These are phyloP conservation scores for Hyles vespertilio DNA, from an alignment of 1,140 invertebrate species.

Conservation along the genomic window DNA sequence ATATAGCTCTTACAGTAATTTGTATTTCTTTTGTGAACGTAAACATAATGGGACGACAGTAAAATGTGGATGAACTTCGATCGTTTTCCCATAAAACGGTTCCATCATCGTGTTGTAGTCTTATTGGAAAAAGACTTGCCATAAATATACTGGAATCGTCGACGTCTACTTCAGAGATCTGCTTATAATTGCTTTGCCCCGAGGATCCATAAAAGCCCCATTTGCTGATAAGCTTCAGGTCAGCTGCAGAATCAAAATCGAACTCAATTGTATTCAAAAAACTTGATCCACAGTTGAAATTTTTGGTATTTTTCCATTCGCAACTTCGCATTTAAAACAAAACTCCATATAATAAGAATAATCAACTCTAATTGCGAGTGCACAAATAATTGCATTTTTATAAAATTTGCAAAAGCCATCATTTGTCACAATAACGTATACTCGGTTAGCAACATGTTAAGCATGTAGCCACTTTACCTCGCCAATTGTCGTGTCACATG, in stretches of 20 bases:
- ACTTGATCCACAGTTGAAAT: too few species aligned
- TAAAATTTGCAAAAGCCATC: too few species aligned
- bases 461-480: slow-evolving; percentile 34
- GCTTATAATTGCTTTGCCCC: slow-evolving; percentile 11
- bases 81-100: slow-evolving; percentile 12
- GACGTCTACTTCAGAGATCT: slow-evolving; percentile 6
- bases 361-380: too few species aligned
- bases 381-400: too few species aligned
- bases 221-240: slow-evolving; percentile 9
- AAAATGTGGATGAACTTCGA: slow-evolving; percentile 7
- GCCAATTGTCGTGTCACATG: slow-evolving; percentile 25
- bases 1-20: slow-evolving; percentile 7
- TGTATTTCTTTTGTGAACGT: slow-evolving; percentile 10
- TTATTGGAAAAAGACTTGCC: slow-evolving; percentile 12
- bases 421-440: too few species aligned
- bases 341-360: too few species aligned
- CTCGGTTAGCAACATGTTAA: too few species aligned
- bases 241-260: slow-evolving; percentile 4
- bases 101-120: slow-evolving; percentile 10
- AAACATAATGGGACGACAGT: slow-evolving; percentile 8
- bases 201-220: slow-evolving; percentile 10
- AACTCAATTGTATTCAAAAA: slow-evolving; percentile 5
- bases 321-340: too few species aligned
- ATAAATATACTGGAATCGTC: slow-evolving; percentile 11
- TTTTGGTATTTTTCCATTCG: too few species aligned